phyloP scores from a whole-genome alignment of 2,888 invertebrate species.

The Molanna angustata region DNA sequence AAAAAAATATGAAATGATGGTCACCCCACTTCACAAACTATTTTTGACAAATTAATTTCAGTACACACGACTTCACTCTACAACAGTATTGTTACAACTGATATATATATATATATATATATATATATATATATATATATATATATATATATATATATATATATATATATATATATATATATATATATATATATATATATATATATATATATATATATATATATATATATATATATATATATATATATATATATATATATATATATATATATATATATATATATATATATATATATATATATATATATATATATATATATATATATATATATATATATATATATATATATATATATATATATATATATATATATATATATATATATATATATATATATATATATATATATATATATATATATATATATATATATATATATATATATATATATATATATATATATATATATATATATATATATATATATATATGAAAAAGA shows the following conservation, averaged over 20 bases:
- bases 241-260: neutral
- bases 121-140: constrained; percentile 9
- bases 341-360: neutral
- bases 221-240: neutral
- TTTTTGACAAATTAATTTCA: too few species aligned
- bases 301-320: neutral
- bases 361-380: neutral
- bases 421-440: neutral
- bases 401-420: neutral
- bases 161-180: constrained; percentile 9
- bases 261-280: neutral
- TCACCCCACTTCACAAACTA: too few species aligned
- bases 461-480: too few species aligned
- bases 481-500: too few species aligned
- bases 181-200: constrained; percentile 1
- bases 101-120: constrained; percentile 7
- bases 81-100: too few species aligned
- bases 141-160: constrained; percentile 8
- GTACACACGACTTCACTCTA: too few species aligned
- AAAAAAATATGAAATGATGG: too few species aligned
- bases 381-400: neutral
- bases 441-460: too few species aligned
- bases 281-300: neutral
- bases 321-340: neutral
- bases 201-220: neutral